phyloP scores from a whole-genome alignment of 2,797 vertebrate species.

The Sebastes trivittatus region DNA sequence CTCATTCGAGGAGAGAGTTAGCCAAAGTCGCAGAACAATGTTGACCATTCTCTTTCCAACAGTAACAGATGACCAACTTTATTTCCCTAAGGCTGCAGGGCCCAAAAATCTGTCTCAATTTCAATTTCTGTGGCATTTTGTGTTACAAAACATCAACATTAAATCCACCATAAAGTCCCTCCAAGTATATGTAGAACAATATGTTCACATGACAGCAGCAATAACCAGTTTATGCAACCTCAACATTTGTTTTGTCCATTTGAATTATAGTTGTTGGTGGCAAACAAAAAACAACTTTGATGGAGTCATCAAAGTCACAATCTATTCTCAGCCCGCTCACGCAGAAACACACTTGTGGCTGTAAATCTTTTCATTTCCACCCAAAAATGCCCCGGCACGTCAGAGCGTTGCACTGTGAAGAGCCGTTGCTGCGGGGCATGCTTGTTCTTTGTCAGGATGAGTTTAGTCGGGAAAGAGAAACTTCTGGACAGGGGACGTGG shows the following conservation, averaged over 20 bases:
- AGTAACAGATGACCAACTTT: slow-evolving; percentile 2
- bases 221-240: background rate
- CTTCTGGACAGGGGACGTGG: slow-evolving; percentile 42
- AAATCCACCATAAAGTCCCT: background rate
- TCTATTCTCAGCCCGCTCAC: background rate
- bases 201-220: background rate
- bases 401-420: slow-evolving; percentile 32
- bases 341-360: slow-evolving; percentile 18
- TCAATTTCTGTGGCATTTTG: slow-evolving; percentile 2
- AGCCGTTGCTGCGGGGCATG: slow-evolving; percentile 38
- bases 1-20: slow-evolving; percentile 23
- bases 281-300: slow-evolving; percentile 28
- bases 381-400: slow-evolving; percentile 12
- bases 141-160: background rate
- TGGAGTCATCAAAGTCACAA: slow-evolving; percentile 23
- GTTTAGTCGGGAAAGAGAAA: slow-evolving; percentile 50
- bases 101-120: background rate
- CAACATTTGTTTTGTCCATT: slow-evolving; percentile 4
- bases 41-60: slow-evolving; percentile 15
- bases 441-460: slow-evolving; percentile 64
- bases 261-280: slow-evolving; percentile 8
- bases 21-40: slow-evolving; percentile 24
- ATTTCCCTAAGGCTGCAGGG: background rate
- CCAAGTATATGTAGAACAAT: background rate
- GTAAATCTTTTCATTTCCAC: slow-evolving; percentile 42